phyloP scores from a whole-genome alignment of 2,797 vertebrate species.

The Sorex maritimensis region DNA sequence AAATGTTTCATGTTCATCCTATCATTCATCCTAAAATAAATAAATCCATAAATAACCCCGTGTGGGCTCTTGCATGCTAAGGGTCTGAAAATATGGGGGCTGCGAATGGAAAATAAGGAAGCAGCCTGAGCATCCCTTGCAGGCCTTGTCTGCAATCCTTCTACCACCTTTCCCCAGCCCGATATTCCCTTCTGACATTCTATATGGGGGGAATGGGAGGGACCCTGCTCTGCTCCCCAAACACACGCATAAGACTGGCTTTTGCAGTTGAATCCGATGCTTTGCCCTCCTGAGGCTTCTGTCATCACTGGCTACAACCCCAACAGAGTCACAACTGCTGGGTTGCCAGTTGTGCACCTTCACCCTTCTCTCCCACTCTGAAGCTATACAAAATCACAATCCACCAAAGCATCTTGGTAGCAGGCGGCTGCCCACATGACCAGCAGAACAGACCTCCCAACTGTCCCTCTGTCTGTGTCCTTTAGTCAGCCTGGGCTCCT shows the following conservation, averaged over 20 bases:
- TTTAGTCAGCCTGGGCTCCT: background rate
- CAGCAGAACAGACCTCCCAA: fast-evolving
- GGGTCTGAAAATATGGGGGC: background rate
- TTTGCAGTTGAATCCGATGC: slow-evolving; percentile 19
- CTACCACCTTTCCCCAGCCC: fast-evolving
- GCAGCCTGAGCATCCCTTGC: background rate
- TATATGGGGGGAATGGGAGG: fast-evolving
- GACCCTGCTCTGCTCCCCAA: background rate
- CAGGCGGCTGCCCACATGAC: background rate
- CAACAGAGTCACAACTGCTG: slow-evolving; percentile 6
- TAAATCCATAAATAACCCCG: background rate
- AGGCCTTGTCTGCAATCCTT: background rate
- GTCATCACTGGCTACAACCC: background rate
- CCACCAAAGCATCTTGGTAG: background rate
- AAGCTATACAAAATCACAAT: background rate
- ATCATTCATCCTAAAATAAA: background rate
- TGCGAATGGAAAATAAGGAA: no score
- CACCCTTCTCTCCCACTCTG: background rate
- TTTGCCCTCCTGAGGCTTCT: background rate
- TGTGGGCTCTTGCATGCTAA: background rate
- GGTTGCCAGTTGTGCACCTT: background rate
- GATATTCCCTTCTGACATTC: no score
- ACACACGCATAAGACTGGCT: background rate
- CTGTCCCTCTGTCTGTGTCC: background rate
- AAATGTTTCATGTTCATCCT: slow-evolving; percentile 77